Percentiles rank a stretch among this genome's conserved stretches.
These are phyloP conservation scores for Mungos mungo DNA, from an alignment of 2,113 vertebrate species.

Conservation along the genomic window DNA sequence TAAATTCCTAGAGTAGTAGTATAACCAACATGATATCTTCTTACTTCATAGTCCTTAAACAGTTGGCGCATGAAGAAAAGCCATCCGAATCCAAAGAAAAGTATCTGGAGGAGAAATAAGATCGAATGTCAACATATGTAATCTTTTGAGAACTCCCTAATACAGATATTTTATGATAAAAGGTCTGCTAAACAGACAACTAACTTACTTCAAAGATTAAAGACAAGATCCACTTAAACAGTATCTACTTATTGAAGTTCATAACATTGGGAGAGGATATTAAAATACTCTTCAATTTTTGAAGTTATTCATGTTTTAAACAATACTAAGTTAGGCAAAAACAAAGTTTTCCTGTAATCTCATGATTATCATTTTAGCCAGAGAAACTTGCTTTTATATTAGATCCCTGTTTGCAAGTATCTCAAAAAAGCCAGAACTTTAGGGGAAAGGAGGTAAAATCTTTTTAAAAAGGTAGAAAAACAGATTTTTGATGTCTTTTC, in stretches of 20 bases:
- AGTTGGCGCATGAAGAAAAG: constrained; percentile 97
- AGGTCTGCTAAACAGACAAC: neutral
- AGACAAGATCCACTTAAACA: neutral
- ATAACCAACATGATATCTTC: neutral
- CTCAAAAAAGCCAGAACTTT: neutral
- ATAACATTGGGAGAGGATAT: neutral
- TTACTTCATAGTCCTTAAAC: constrained; percentile 99
- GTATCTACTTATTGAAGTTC: neutral
- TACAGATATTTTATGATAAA: neutral
- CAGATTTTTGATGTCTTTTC: neutral
- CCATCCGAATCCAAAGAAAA: constrained; percentile 99
- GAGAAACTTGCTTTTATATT: constrained; percentile 21
- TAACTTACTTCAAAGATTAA: constrained; percentile 44
- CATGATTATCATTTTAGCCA: constrained; percentile 15
- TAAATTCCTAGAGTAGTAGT: neutral
- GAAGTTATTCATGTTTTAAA: constrained; percentile 30
- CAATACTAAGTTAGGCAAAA: neutral
- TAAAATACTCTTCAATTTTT: constrained; percentile 30
- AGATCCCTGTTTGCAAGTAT: neutral
- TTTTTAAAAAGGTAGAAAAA: neutral
- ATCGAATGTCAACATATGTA: neutral
- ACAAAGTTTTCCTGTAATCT: constrained; percentile 14
- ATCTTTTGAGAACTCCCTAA: constrained; percentile 19
- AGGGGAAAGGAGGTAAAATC: neutral
- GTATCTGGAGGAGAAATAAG: constrained; percentile 86